Percentiles rank a stretch among this genome's conserved stretches.
Evolutionary conservation across 2,113 vertebrate species (phyloP).

Genomic region (Sylvia atricapilla): DNA sequence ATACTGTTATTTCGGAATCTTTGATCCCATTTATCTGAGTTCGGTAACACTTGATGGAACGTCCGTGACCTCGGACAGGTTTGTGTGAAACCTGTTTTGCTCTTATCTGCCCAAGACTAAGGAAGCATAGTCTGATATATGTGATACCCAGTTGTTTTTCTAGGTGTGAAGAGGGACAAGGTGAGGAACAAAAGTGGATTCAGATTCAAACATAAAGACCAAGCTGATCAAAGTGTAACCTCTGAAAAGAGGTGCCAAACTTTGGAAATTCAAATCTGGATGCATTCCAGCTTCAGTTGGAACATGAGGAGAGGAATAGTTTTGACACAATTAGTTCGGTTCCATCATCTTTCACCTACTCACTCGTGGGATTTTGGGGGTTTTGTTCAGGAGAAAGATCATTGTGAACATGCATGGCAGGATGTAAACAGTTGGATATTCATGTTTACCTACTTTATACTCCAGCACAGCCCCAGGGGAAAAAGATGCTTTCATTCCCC

Average conservation of each 20-base stretch:
- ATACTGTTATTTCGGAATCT: neutral
- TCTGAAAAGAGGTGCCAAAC: neutral
- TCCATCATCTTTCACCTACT: neutral
- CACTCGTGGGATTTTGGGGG: neutral
- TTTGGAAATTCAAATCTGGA: constrained; percentile 18
- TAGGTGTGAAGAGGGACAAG: neutral
- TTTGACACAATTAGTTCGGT: neutral
- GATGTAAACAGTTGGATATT: neutral
- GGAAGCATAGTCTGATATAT: neutral
- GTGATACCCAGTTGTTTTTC: neutral
- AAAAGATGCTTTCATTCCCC: neutral
- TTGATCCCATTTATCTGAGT: constrained; percentile 40
- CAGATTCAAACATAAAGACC: neutral
- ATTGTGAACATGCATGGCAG: neutral
- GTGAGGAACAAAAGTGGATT: neutral
- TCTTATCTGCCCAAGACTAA: neutral
- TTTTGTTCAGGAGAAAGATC: neutral
- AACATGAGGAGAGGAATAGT: neutral
- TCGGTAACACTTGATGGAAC: neutral
- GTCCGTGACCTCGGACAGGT: neutral
- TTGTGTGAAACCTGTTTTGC: neutral
- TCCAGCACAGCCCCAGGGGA: neutral
- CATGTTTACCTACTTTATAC: neutral
- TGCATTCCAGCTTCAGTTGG: neutral
- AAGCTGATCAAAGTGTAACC: neutral